Evolutionary conservation across 2,797 vertebrate species (phyloP).

Genomic region (Mycteria americana): DNA sequence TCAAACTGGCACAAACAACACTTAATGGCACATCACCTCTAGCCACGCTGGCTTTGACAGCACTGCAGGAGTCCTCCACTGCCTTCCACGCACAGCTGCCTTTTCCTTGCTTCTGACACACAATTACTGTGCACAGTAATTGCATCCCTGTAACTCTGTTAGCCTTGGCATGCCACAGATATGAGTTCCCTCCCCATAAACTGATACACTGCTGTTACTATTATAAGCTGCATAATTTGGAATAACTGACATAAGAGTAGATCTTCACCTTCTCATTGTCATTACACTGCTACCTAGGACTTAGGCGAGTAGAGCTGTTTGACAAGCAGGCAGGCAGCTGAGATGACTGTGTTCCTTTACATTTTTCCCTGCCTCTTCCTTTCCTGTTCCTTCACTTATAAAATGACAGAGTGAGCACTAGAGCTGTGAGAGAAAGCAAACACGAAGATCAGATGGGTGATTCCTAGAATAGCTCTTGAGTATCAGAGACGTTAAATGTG

Average conservation of each 20-base stretch:
- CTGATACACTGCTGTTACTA: rapidly evolving
- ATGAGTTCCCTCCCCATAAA: background rate
- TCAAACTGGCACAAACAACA: background rate
- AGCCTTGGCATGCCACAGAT: background rate
- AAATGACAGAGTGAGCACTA: background rate
- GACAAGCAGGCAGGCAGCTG: background rate
- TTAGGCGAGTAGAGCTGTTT: background rate
- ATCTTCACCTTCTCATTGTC: background rate
- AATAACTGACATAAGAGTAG: background rate
- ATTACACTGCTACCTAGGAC: background rate
- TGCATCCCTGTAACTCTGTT: background rate
- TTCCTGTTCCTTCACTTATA: background rate
- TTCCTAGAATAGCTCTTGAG: background rate
- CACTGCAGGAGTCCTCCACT: background rate
- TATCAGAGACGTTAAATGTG: background rate
- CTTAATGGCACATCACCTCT: background rate
- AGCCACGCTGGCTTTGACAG: rapidly evolving
- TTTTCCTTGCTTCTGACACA: background rate
- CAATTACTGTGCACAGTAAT: background rate
- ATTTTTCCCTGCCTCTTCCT: background rate
- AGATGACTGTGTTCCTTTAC: background rate
- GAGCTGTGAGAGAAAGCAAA: background rate
- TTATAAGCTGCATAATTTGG: background rate
- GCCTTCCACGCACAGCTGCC: background rate
- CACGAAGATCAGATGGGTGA: background rate